Evolutionary conservation across 2,113 vertebrate genomes (phyloP), one percentile per base, ranked within the genome.

Genomic region (Psilopogon haemacephalus): DNA sequence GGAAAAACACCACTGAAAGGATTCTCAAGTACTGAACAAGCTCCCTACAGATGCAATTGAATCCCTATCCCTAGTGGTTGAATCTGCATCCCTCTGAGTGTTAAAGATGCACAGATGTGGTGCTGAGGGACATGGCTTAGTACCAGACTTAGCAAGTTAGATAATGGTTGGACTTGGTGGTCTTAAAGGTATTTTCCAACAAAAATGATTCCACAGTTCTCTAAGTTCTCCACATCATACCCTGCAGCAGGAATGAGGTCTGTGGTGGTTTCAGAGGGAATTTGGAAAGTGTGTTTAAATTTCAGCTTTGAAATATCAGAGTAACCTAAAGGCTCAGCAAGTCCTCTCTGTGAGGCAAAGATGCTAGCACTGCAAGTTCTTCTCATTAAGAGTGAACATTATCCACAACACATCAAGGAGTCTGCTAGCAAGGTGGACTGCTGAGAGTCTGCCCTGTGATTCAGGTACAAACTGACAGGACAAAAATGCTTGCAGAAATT

Each of bases 341-440:
- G 20, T 84, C 33, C 8, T 11, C 19, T 40, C 46, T 1, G 1
- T n/a, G 46, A 80, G 46, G 60, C 68, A 80, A 55, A 68, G 30
- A 32, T 14, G 20, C 4, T 46, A 62, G 28, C 9, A 8, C 2
- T 80, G 16, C 37, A 76, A 26, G 1, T 20, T 71, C 10, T 55
- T 69, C 60, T 67, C 9, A 12, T 70, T 33, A 17, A 56, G 42
- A 40, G 28, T 0, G 0, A 70, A 30, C 12, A 3, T 15, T 40
- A 8, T 63, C 62, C 23, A 1, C 12, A 44, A 27, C 0, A 5
- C 37, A 59, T 5, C 0, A 1, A 35, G 17, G 35, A 69, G 38
- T 71, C 16, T 70, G 68, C 33, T 64, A 60, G 71, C 30, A 23
- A 19, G 59, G 33, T 54, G 62, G 42, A 30, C 62, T 92, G 48